A percentile compares a stretch with the other conserved stretches of the same genome.
These are phyloP conservation scores for Trinectes maculatus DNA, from an alignment of 2,113 vertebrate species.

Conservation along the genomic window DNA sequence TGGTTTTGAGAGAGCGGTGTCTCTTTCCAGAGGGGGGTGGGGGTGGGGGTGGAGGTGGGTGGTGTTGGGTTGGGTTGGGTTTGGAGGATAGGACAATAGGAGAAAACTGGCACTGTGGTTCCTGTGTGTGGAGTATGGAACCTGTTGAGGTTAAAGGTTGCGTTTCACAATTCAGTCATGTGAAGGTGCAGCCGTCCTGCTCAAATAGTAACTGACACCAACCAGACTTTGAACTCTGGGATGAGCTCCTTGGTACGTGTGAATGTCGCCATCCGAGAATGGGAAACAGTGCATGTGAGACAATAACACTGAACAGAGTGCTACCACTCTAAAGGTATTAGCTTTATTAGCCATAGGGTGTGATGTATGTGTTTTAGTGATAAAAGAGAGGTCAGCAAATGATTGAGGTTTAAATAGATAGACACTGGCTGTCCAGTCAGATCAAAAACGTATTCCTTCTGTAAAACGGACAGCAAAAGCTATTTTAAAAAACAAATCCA, in stretches of 20 bases:
- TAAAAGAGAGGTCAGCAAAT: not conserved
- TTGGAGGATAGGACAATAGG: too few relatives aligned
- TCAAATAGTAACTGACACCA: constrained; percentile 1
- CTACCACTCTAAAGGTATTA: too few relatives aligned
- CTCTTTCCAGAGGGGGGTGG: too few relatives aligned
- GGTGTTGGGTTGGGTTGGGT: too few relatives aligned
- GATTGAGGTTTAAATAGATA: not conserved
- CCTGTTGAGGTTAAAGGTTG: not conserved
- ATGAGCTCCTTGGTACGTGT: too few relatives aligned
- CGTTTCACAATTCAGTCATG: not conserved
- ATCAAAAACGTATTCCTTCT: not conserved
- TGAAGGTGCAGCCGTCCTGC: not conserved
- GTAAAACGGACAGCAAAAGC: constrained; percentile 1
- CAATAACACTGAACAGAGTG: too few relatives aligned
- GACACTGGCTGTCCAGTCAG: not conserved
- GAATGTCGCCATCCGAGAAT: too few relatives aligned
- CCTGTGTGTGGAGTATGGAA: too few relatives aligned
- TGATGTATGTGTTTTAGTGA: not conserved
- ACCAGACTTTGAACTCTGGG: constrained; percentile 18
- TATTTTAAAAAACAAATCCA: constrained; percentile 1
- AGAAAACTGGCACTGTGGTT: too few relatives aligned
- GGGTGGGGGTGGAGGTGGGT: too few relatives aligned
- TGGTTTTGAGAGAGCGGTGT: too few relatives aligned
- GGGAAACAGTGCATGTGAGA: too few relatives aligned
- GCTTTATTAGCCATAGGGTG: not conserved